Conservation (phyloP, 2,888 invertebrate species). For the Diloba caeruleocephala region DNA sequence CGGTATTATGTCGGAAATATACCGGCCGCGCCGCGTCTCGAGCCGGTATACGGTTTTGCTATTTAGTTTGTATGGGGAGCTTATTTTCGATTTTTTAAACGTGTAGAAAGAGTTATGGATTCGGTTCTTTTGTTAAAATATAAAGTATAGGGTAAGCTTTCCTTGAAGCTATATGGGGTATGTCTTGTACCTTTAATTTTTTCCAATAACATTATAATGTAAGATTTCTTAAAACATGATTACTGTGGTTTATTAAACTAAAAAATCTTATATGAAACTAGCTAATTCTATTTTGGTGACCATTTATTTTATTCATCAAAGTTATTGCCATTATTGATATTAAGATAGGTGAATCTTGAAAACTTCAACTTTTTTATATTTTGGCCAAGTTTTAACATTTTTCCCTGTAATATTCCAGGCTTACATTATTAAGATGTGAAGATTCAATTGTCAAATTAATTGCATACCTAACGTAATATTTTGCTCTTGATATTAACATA, state of each 20-base stretch:
- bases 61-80: conserved; percentile 89
- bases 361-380: no score
- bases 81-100: conserved; percentile 84
- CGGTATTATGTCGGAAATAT: conserved; percentile 90
- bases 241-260: not conserved
- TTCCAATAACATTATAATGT: conserved; percentile 54
- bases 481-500: no score
- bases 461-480: no score
- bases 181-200: conserved; percentile 65
- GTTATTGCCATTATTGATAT: no score
- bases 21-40: conserved; percentile 86
- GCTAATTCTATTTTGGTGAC: not conserved
- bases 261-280: conserved; percentile 7
- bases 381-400: no score
- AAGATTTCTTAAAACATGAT: conserved; percentile 14
- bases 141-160: conserved; percentile 80
- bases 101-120: conserved; percentile 78
- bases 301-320: not conserved
- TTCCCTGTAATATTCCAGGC: no score
- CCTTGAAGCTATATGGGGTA: conserved; percentile 80
- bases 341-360: no score
- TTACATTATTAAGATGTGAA: no score
- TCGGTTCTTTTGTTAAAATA: conserved; percentile 83
- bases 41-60: conserved; percentile 83
- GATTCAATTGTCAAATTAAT: no score